Evolutionary conservation across 2,888 invertebrate species (phyloP).

Genomic region (Plusia festucae): DNA sequence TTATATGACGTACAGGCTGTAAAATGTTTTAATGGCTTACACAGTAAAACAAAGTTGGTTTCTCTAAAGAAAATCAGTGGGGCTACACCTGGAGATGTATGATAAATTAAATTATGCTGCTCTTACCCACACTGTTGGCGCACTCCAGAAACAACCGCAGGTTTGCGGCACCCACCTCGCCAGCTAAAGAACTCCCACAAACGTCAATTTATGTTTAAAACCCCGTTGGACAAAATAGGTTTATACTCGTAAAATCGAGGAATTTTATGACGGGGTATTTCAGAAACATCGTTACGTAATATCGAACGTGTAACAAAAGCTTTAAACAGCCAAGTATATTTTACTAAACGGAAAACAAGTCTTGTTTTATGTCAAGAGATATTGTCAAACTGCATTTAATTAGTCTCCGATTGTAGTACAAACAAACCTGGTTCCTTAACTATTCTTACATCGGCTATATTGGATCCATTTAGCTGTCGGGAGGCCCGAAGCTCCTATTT

Average conservation of each 20-base stretch:
- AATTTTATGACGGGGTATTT: slow-evolving; percentile 56
- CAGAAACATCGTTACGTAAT: slow-evolving; percentile 37
- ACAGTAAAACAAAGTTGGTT: slow-evolving; percentile 43
- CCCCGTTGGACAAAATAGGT: slow-evolving; percentile 55
- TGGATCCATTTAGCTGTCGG: slow-evolving; percentile 55
- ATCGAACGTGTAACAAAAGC: slow-evolving; percentile 37
- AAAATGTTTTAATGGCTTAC: slow-evolving; percentile 10
- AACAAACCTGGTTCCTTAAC: slow-evolving; percentile 34
- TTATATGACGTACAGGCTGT: slow-evolving; percentile 10
- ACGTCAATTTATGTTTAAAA: slow-evolving; percentile 59
- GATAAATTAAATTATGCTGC: slow-evolving; percentile 64
- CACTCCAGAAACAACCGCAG: slow-evolving; percentile 51
- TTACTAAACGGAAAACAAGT: slow-evolving; percentile 10
- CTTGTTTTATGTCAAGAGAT: slow-evolving; percentile 10
- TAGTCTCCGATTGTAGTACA: slow-evolving; percentile 17
- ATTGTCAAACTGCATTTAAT: slow-evolving; percentile 2
- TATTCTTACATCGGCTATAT: slow-evolving; percentile 45
- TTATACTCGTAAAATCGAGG: slow-evolving; percentile 63
- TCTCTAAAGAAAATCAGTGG: slow-evolving; percentile 60
- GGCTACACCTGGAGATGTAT: slow-evolving; percentile 59
- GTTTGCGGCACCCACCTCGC: slow-evolving; percentile 56
- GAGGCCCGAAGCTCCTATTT: slow-evolving; percentile 54
- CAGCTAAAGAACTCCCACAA: slow-evolving; percentile 56
- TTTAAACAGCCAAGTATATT: slow-evolving; percentile 40
- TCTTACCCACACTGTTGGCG: slow-evolving; percentile 27